These are phyloP conservation scores for Tuberolachnus salignus DNA, from an alignment of 2,888 invertebrate genomes.

Conservation along the genomic window DNA sequence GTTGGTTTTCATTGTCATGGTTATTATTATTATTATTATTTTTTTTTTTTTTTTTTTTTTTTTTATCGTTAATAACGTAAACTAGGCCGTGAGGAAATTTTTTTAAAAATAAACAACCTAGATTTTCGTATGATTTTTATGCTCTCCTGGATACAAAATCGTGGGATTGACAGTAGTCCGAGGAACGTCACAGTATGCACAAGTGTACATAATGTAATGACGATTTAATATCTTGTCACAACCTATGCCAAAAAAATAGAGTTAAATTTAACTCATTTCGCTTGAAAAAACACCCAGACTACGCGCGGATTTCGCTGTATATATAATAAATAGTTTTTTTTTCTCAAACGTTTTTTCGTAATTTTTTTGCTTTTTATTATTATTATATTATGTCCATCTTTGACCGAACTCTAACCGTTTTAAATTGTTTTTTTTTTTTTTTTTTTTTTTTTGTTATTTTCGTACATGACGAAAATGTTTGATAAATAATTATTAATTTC, in stretches of 20 bases:
- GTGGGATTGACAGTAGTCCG: constrained; percentile 55
- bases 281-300: constrained; percentile 53
- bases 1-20: constrained; percentile 51
- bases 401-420: neutral
- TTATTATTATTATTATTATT: constrained; percentile 16
- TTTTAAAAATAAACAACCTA: constrained; percentile 56
- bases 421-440: too few relatives aligned
- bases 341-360: constrained; percentile 10
- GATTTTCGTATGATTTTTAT: constrained; percentile 48
- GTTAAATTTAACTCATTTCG: constrained; percentile 56
- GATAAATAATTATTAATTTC: too few relatives aligned
- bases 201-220: constrained; percentile 56
- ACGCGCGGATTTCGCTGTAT: constrained; percentile 37
- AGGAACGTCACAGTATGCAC: constrained; percentile 53
- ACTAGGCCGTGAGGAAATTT: constrained; percentile 50
- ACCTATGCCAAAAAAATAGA: constrained; percentile 55
- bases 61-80: constrained; percentile 37
- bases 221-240: constrained; percentile 57
- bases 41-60: constrained; percentile 1
- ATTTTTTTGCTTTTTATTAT: neutral
- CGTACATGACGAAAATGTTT: too few relatives aligned
- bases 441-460: too few relatives aligned
- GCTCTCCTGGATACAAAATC: constrained; percentile 55
- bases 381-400: constrained; percentile 13
- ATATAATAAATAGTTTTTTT: constrained; percentile 29